Evolutionary conservation across 2,113 vertebrate genomes (phyloP).

Genomic region (Chitala chitala): DNA sequence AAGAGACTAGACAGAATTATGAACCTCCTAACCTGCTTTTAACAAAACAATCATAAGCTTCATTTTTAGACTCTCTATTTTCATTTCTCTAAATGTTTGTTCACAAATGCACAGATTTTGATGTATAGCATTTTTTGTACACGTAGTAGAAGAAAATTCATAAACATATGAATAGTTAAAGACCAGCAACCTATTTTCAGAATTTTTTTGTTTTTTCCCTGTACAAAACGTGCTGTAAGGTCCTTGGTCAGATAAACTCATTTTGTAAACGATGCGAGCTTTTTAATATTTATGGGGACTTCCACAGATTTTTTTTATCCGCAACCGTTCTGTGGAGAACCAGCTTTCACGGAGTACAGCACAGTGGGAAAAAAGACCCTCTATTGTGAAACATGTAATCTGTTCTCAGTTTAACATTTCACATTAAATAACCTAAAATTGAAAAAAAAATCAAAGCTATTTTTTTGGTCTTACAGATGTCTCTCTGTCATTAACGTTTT

Average conservation of each 20-base stretch:
- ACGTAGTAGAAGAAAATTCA: not conserved
- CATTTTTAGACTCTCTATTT: not conserved
- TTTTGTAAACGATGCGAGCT: not conserved
- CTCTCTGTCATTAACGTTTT: not conserved
- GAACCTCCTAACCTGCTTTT: too few species aligned
- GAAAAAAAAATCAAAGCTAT: not conserved
- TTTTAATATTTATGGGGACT: not conserved
- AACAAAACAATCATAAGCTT: not conserved
- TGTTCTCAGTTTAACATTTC: not conserved
- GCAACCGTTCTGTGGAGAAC: not conserved
- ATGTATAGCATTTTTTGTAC: not conserved
- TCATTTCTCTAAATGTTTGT: not conserved
- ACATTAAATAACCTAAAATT: not conserved
- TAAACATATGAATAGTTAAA: conserved; percentile 3
- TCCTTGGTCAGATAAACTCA: not conserved
- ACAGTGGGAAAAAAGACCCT: not conserved
- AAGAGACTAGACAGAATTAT: too few species aligned
- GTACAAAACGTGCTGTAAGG: not conserved
- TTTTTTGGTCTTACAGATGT: not conserved
- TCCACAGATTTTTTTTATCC: not conserved
- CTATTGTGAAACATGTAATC: not conserved
- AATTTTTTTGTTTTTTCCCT: not conserved
- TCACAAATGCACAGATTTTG: too few species aligned
- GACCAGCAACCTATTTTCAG: not conserved
- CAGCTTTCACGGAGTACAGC: not conserved